Evolutionary conservation across 2,113 vertebrate genomes (phyloP).

Genomic region (Gymnarchus niloticus): DNA sequence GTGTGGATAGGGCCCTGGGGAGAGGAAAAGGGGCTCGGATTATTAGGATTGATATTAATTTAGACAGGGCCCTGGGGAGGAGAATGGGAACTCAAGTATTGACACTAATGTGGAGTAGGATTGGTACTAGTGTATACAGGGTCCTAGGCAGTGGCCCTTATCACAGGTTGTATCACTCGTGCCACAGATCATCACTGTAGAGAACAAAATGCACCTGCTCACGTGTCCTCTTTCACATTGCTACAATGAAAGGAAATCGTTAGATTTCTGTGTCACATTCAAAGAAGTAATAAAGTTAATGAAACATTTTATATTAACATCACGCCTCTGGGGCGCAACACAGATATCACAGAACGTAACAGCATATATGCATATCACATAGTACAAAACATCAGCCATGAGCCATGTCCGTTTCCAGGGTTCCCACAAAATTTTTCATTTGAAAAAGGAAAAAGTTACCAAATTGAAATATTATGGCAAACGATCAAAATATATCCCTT

Average conservation of each 20-base stretch:
- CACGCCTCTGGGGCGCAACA: background rate
- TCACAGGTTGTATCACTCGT: background rate
- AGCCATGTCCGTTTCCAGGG: background rate
- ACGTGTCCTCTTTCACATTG: background rate
- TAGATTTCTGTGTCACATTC: background rate
- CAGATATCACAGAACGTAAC: background rate
- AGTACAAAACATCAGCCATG: background rate
- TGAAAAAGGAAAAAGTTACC: background rate
- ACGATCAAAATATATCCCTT: background rate
- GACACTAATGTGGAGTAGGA: background rate
- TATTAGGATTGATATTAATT: conserved; percentile 71
- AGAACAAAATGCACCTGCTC: background rate
- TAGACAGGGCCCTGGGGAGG: conserved; percentile 68
- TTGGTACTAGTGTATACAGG: background rate
- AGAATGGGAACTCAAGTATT: background rate
- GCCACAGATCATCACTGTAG: background rate
- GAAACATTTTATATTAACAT: background rate
- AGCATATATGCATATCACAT: too few species aligned
- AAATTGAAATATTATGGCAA: background rate
- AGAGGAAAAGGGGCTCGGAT: conserved; percentile 47
- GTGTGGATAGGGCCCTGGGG: background rate
- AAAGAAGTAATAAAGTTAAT: background rate
- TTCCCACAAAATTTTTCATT: background rate
- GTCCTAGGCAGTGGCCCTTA: too few species aligned
- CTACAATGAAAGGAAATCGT: background rate